Evolutionary conservation across 2,888 invertebrate species (phyloP).

Genomic region (Dolichomitus sp.): DNA sequence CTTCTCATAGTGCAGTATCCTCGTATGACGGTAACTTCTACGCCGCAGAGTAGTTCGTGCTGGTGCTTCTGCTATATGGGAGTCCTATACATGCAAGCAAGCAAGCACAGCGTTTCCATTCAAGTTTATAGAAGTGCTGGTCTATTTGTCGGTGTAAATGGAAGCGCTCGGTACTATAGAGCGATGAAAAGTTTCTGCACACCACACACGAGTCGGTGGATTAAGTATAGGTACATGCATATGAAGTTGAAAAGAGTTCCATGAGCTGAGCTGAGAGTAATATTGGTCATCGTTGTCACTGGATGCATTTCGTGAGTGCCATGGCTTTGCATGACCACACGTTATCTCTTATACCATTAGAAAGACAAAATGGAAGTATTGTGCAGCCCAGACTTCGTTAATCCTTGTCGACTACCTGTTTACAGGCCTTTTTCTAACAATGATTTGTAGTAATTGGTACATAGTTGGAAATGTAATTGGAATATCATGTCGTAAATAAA

Average conservation of each 20-base stretch:
- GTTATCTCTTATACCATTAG: too few relatives aligned
- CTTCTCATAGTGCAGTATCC: neutral
- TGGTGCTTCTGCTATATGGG: neutral
- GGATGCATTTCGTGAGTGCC: neutral
- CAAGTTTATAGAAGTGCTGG: slow-evolving; percentile 77
- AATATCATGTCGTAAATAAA: too few relatives aligned
- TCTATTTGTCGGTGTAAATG: slow-evolving; percentile 74
- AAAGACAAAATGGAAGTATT: neutral
- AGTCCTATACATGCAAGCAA: slow-evolving; percentile 4
- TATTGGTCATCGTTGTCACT: neutral
- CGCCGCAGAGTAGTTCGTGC: neutral
- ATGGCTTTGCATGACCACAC: neutral
- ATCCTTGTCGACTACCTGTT: neutral
- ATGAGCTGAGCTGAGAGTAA: neutral
- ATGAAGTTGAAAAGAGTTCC: neutral
- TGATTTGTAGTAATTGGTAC: too few relatives aligned
- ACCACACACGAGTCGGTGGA: neutral
- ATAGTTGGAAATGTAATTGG: too few relatives aligned
- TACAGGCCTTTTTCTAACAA: too few relatives aligned
- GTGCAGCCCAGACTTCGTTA: neutral
- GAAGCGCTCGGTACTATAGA: slow-evolving; percentile 4
- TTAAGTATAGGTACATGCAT: neutral
- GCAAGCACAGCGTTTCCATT: slow-evolving; percentile 71
- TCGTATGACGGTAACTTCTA: slow-evolving; percentile 2
- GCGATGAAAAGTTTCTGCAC: neutral